Evolutionary conservation across 2,888 invertebrate genomes (phyloP).

Genomic region (Stomorhina lunata): DNA sequence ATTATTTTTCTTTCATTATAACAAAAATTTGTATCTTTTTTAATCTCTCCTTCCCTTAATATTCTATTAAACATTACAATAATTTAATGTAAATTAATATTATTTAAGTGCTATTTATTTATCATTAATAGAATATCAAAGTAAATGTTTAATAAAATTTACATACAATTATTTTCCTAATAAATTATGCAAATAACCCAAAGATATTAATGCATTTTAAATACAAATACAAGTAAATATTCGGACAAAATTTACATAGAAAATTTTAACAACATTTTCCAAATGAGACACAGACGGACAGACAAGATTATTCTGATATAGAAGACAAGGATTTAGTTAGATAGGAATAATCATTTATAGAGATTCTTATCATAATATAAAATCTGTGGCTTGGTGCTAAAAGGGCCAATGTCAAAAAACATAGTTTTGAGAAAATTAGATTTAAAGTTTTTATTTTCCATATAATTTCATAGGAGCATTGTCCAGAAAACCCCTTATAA

Average conservation of each 20-base stretch:
- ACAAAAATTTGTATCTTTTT: background rate
- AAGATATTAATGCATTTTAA: conserved; percentile 11
- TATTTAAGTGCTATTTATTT: background rate
- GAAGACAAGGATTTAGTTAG: background rate
- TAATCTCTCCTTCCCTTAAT: background rate
- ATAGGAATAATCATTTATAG: background rate
- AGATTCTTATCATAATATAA: no score
- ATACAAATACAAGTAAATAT: background rate
- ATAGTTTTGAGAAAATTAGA: no score
- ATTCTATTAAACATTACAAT: conserved; percentile 16
- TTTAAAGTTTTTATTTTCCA: no score
- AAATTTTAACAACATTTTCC: background rate
- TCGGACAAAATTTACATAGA: background rate
- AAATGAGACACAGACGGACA: background rate
- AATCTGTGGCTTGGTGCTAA: no score
- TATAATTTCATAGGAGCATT: no score
- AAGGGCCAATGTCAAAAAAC: no score
- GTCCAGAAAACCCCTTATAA: no score
- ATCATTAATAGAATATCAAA: no score
- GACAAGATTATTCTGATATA: background rate
- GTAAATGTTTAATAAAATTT: conserved; percentile 25
- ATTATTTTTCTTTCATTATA: no score
- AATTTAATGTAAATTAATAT: background rate
- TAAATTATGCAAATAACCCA: conserved; percentile 32
- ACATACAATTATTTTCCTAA: conserved; percentile 23